Conservation (phyloP, 1,140 invertebrate species). For the Tribolium castaneum region DNA sequence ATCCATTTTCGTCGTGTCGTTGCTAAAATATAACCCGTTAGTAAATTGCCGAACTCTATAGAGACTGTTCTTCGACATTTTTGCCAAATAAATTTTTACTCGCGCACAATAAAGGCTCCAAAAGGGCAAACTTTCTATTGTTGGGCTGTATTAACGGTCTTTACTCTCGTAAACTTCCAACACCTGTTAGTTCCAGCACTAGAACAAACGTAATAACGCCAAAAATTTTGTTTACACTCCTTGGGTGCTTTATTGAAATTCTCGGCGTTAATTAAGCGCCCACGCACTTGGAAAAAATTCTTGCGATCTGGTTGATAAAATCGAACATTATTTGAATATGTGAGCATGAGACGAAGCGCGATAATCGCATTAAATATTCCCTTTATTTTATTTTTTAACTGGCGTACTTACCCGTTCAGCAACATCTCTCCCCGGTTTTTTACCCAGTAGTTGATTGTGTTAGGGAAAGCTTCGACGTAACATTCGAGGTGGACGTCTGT, state of each 20-base stretch:
- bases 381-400: neutral
- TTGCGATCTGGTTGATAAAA: neutral
- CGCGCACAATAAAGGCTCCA: constrained; percentile 9
- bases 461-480: constrained; percentile 85
- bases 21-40: constrained; percentile 47
- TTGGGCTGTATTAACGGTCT: constrained; percentile 10
- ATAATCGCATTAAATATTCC: constrained; percentile 7
- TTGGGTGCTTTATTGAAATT: neutral
- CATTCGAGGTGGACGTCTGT: constrained; percentile 85
- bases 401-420: constrained; percentile 75
- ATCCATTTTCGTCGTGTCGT: constrained; percentile 36
- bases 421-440: constrained; percentile 83
- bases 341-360: neutral
- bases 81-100: constrained; percentile 39
- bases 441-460: constrained; percentile 87
- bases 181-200: neutral
- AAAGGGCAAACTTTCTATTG: constrained; percentile 12
- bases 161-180: neutral
- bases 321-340: neutral
- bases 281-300: neutral
- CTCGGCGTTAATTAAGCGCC: neutral
- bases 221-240: neutral
- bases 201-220: neutral
- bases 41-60: constrained; percentile 38
- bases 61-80: constrained; percentile 10